A percentile compares a stretch with the other conserved stretches of the same genome.
Conservation (phyloP, 2,113 vertebrate species). For the Heloderma charlesbogerti region DNA sequence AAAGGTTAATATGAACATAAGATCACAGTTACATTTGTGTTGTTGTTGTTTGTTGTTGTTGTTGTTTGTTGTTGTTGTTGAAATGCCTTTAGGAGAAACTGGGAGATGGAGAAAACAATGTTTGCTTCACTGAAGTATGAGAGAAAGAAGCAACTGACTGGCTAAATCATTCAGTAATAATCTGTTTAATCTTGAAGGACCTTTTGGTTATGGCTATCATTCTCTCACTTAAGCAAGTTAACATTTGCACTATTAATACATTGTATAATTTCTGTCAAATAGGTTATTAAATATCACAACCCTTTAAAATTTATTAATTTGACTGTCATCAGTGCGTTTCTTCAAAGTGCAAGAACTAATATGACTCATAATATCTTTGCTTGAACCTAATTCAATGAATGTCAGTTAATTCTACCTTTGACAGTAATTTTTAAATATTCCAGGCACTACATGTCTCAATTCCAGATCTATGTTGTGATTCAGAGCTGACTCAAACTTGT, state of each 20-base stretch:
- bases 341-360: slow-evolving; percentile 43
- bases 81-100: slow-evolving; percentile 5
- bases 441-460: slow-evolving; percentile 3
- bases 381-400: slow-evolving; percentile 13
- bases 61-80: slow-evolving; percentile 46
- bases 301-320: slow-evolving; percentile 56
- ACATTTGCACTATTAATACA: slow-evolving; percentile 56
- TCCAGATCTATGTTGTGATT: slow-evolving; percentile 17
- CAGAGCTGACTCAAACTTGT: slow-evolving; percentile 26
- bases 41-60: no score
- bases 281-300: slow-evolving; percentile 58
- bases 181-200: slow-evolving; percentile 19
- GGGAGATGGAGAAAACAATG: neutral
- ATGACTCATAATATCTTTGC: neutral
- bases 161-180: slow-evolving; percentile 16
- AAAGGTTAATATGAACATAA: slow-evolving; percentile 10
- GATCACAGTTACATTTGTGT: slow-evolving; percentile 7
- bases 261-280: slow-evolving; percentile 46
- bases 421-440: slow-evolving; percentile 40
- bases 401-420: neutral
- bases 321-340: slow-evolving; percentile 41
- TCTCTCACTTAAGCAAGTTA: slow-evolving; percentile 66
- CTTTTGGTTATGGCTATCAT: slow-evolving; percentile 48
- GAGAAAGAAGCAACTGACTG: neutral
- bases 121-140: neutral